Evolutionary conservation across 2,113 vertebrate species (phyloP), one percentile per base, ranked within the genome.

Genomic region (Pygoscelis adeliae): DNA sequence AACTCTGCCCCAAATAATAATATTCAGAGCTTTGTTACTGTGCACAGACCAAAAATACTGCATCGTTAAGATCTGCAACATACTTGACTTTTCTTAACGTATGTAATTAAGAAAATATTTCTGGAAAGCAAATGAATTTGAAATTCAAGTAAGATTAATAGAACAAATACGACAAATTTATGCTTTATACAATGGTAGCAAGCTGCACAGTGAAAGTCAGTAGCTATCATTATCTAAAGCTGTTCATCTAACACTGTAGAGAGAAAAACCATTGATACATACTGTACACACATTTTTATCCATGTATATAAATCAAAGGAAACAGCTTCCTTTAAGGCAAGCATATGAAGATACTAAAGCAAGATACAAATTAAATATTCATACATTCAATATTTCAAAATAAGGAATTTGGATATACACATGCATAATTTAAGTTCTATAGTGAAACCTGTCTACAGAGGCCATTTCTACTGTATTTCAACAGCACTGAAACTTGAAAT

Each of bases 321-420:
- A 98, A 97, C 93, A 94, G 96, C 87, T 98, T 98, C 95, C 96
- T 98, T 98, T 98, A 98, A 98, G 93, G 93, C 95, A 98, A 97
- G 94, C 93, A 97, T 97, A 97, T 96, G 90, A 98, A 98, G 96
- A 98, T 93, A 97, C 87, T 97, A 98, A 98, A 97, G 95, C 92
- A 97, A 97, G 89, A 98, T 95, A 96, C 94, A 91, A 98, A 98
- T 98, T 98, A 98, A 98, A 98, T 97, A 98, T 98, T 98, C 93
- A 98, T 97, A 98, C 91, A 98, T 97, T 98, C 97, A 98, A 97
- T 97, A 98, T 97, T 98, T 98, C 98, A 98, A 98, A 98, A 98
- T 98, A 98, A 98, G 97, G 96, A 98, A 98, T 98, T 97, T 98
- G 91, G 96, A 96, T 98, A 97, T 92, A 97, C 93, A 96, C 96